Conservation (phyloP, 2,888 invertebrate genomes). For the Drosophila bunnanda region DNA sequence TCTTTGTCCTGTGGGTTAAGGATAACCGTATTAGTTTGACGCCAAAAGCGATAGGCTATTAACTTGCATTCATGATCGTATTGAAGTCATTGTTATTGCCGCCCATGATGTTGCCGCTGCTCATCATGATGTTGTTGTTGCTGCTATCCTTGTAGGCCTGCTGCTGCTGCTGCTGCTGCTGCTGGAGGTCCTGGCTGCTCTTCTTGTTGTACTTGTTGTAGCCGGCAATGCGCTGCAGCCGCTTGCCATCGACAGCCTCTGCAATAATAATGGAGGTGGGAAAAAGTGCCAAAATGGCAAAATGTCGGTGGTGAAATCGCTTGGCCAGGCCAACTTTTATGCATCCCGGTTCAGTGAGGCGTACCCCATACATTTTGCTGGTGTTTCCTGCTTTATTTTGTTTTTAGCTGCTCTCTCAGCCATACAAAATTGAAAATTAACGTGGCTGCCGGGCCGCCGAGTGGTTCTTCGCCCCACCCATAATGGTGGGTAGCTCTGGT, state of each 20-base stretch:
- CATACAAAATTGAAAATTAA: slow-evolving; percentile 74
- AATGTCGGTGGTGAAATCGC: slow-evolving; percentile 63
- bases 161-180: slow-evolving; percentile 76
- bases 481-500: slow-evolving; percentile 26
- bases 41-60: background rate
- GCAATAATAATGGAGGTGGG: slow-evolving; percentile 63
- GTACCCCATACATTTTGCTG: background rate
- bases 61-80: slow-evolving; percentile 83
- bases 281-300: slow-evolving; percentile 38
- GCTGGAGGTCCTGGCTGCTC: slow-evolving; percentile 85
- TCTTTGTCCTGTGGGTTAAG: slow-evolving; percentile 80
- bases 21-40: background rate
- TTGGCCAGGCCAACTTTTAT: slow-evolving; percentile 58
- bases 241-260: slow-evolving; percentile 85
- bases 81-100: slow-evolving; percentile 82
- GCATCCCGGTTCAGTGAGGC: slow-evolving; percentile 51
- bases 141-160: slow-evolving; percentile 82
- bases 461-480: slow-evolving; percentile 43
- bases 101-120: slow-evolving; percentile 73
- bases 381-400: slow-evolving; percentile 22
- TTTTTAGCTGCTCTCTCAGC: slow-evolving; percentile 61
- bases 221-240: slow-evolving; percentile 87
- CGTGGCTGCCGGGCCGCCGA: slow-evolving; percentile 55
- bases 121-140: slow-evolving; percentile 82
- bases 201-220: slow-evolving; percentile 87